Evolutionary conservation across 2,888 invertebrate genomes (phyloP).

Genomic region (Orgyia antiqua): DNA sequence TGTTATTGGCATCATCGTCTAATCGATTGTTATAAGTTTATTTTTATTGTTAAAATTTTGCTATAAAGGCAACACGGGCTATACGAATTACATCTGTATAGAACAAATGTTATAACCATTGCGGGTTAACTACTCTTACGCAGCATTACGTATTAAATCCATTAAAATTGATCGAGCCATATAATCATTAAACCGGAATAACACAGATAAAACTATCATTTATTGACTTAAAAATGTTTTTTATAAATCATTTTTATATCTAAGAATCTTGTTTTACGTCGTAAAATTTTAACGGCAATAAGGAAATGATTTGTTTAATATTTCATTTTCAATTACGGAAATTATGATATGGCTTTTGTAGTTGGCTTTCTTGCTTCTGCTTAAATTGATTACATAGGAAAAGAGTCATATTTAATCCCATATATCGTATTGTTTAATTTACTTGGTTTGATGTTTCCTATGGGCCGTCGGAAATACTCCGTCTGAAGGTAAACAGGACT

Average conservation of each 20-base stretch:
- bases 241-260: conserved; percentile 5
- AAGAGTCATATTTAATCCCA: too few relatives aligned
- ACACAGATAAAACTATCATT: conserved; percentile 4
- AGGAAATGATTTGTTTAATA: conserved; percentile 30
- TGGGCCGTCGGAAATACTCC: too few relatives aligned
- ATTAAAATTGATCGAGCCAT: background rate
- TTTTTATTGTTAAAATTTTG: too few relatives aligned
- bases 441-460: too few relatives aligned
- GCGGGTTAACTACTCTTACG: too few relatives aligned
- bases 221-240: conserved; percentile 4
- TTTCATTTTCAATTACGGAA: conserved; percentile 30
- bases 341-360: conserved; percentile 17
- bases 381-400: conserved; percentile 1
- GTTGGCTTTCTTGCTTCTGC: conserved; percentile 9
- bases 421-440: too few relatives aligned
- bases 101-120: too few relatives aligned
- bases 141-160: background rate
- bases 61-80: too few relatives aligned
- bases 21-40: too few relatives aligned
- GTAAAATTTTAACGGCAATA: conserved; percentile 12
- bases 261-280: background rate
- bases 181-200: background rate
- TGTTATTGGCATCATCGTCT: too few relatives aligned
- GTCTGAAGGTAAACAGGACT: too few relatives aligned
- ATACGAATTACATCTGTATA: too few relatives aligned